A percentile compares a stretch with the other conserved stretches of the same genome.
Conservation (phyloP, 2,797 vertebrate genomes). For the Eurystomus glaucurus region DNA sequence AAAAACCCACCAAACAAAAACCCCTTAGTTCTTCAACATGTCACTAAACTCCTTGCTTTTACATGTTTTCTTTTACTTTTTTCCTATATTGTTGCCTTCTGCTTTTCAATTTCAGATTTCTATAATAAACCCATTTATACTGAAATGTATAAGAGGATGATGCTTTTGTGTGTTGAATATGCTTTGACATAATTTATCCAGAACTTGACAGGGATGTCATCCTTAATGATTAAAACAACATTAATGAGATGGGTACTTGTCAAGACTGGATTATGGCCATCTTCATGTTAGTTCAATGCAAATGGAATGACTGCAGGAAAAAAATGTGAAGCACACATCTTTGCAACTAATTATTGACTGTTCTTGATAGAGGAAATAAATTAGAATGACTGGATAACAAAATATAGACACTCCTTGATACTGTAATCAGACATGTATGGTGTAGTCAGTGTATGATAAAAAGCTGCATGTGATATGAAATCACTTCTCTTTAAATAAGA, state of each 20-base stretch:
- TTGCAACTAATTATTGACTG: conserved; percentile 65
- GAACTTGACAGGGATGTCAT: conserved; percentile 73
- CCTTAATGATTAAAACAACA: conserved; percentile 80
- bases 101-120: conserved; percentile 43
- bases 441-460: background rate
- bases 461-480: background rate
- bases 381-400: background rate
- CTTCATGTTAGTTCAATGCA: conserved; percentile 44
- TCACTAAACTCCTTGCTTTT: background rate
- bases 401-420: background rate
- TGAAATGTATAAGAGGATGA: background rate
- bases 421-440: background rate
- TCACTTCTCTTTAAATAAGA: background rate
- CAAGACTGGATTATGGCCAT: conserved; percentile 66
- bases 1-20: background rate
- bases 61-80: background rate
- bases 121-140: conserved; percentile 61
- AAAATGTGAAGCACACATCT: background rate
- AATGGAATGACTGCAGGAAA: conserved; percentile 50
- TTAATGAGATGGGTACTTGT: conserved; percentile 80
- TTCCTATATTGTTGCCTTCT: background rate
- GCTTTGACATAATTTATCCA: conserved; percentile 78
- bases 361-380: background rate
- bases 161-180: conserved; percentile 51
- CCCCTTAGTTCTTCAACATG: background rate